phyloP scores from a whole-genome alignment of 2,113 vertebrate species.

The Euleptes europaea region DNA sequence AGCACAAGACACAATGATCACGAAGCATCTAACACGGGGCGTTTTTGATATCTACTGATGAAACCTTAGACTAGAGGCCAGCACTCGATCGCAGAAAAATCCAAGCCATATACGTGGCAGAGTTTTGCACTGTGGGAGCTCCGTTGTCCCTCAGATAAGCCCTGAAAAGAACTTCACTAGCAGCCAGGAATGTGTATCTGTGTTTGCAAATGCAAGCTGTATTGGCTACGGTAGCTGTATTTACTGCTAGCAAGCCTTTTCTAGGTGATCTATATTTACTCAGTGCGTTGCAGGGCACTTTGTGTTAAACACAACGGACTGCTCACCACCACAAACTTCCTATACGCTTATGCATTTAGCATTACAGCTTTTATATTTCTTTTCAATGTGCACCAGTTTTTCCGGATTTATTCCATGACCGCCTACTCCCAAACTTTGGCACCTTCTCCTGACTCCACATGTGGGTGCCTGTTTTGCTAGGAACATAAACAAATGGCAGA shows the following conservation, averaged over 20 bases:
- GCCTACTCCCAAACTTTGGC: background rate
- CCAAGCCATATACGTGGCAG: too few species aligned
- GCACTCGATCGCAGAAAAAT: too few species aligned
- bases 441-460: background rate
- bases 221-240: background rate
- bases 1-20: too few species aligned
- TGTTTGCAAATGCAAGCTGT: background rate
- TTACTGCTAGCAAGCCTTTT: background rate
- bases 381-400: background rate
- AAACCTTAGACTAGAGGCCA: too few species aligned
- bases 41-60: too few species aligned
- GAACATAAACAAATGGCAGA: slow-evolving; percentile 2
- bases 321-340: background rate
- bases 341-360: background rate
- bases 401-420: background rate
- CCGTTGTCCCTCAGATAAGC: background rate
- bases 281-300: background rate
- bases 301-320: background rate
- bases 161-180: background rate
- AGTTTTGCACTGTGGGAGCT: background rate
- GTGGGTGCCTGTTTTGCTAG: background rate
- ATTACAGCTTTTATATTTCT: background rate
- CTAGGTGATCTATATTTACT: background rate
- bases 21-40: too few species aligned
- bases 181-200: background rate